Base-by-base conservation (phyloP, 2,888 invertebrate species). In the Operophtera brumata region DNA sequence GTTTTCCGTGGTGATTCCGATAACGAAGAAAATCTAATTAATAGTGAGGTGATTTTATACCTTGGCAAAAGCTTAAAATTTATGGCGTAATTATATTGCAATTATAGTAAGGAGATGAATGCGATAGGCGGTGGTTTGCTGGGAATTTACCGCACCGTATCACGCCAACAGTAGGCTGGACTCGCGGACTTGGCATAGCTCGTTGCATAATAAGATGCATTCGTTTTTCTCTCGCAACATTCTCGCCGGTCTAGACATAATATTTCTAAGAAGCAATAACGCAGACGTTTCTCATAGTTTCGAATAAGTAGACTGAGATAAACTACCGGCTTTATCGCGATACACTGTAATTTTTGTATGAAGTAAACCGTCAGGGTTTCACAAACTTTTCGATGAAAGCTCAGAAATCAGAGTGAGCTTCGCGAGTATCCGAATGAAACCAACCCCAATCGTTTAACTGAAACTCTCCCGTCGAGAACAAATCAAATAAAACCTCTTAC, bases 91-190 rank as follows among this genome's bases (percentile, higher is more conserved):
- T 84, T 82, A 81, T 81, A 79, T 79, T 75, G 73, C 82, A 83
- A 82, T 84, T 82, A 78, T 74, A 75, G 75, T 69, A 66, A 65
- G 56, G 70, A 77, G 80, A 77, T 76, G 71, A 71, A 81, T 77
- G 69, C 59, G 73, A 71, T 71, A 71, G 76, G 67, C 70, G 66
- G 74, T 72, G 70, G 72, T 73, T 71, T 69, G 72, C 65, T 20
- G 65, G 69, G 63, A 71, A 87, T 85, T 85, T 82, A 87, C 84
- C 72, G 80, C 71, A 74, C 67, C 67, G 72, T 66, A 80, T 81
- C 83, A 84, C 83, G 84, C 89, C 78, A 88, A 89, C 89, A 89
- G 88, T 86, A 86, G 86, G 86, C 78, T 70, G 73, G 76, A 48
- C 69, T 57, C 61, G 44, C 71, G 72, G 75, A 50, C 69, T 59